Evolutionary conservation across 2,888 invertebrate genomes (phyloP), one percentile per base, ranked within the genome.

Genomic region (Scotopteryx bipunctaria): DNA sequence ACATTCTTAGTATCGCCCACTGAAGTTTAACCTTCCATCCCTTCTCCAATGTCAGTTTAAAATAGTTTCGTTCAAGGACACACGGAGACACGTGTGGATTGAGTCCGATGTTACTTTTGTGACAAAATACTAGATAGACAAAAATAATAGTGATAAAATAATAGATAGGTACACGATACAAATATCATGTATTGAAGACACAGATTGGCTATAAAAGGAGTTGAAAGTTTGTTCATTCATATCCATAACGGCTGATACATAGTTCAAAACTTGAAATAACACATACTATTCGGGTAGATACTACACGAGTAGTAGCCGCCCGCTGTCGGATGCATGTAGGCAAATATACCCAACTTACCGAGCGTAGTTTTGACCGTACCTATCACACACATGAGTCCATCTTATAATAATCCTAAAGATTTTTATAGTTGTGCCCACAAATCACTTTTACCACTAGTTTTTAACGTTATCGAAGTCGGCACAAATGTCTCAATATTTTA

Each of bases 31-130:
- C 21, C 19, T 32, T 40, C 33, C 38, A 27, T 35, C 35, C 35
- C 42, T 32, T 32, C 16, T 42, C 32, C 37, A 44, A 51, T 41
- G 32, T 52, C 47, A 40, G 32, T 14, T 47, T 47, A 32, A 40
- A 47, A 38, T 47, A 40, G 36, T 2, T 13, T 6, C n/a, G 5
- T 47, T 47, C 47, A 45, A 47, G 43, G 43, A 36, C 41, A 42
- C 23, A 15, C 8, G n/a, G 9, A 14, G 13, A 40, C 47, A 47
- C 47, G 37, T 40, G 40, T 47, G 19, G n/a, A n/a, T 29, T 43
- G 11, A 5, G 27, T 33, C 11, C 5, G 21, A 32, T 38, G 13
- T 33, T 25, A 38, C 16, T 33, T 9, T 19, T 5, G 5, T 19
- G 4, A 2, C 6, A 19, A 19, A 19, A 19, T 19, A 19, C 4